A percentile compares a stretch with the other conserved stretches of the same genome.
These are phyloP conservation scores for Microtus pennsylvanicus DNA, from an alignment of 2,113 vertebrate genomes.

Conservation along the genomic window DNA sequence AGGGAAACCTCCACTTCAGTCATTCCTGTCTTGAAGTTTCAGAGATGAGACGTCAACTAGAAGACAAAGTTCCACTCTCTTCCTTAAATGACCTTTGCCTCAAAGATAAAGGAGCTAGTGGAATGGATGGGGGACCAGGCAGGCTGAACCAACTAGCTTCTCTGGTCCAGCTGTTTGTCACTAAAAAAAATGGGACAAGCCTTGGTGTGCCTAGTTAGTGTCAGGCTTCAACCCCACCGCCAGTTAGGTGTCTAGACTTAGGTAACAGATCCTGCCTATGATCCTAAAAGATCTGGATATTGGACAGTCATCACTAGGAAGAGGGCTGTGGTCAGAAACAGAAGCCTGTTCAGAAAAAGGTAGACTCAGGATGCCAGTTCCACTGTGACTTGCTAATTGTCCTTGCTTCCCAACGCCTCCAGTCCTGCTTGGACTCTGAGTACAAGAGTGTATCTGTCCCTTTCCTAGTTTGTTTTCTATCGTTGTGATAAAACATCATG, in stretches of 20 bases:
- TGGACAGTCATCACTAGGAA: not conserved
- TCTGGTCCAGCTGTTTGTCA: not conserved
- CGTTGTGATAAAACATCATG: not conserved
- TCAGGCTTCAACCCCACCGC: not conserved
- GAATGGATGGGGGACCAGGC: not conserved
- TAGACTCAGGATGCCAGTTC: not conserved
- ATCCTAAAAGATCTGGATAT: not conserved
- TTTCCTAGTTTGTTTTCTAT: not conserved
- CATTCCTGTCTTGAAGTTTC: not conserved
- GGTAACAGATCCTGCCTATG: not conserved
- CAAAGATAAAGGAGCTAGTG: not conserved
- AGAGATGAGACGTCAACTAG: not conserved
- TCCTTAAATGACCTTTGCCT: not conserved
- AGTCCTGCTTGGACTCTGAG: not conserved
- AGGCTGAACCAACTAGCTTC: not conserved
- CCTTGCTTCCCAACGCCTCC: not conserved
- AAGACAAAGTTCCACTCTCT: not conserved
- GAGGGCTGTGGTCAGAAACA: not conserved
- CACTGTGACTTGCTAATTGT: not conserved
- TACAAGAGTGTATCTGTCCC: not conserved
- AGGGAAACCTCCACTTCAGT: not conserved
- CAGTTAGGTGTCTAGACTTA: not conserved
- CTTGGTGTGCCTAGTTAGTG: not conserved
- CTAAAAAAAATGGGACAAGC: not conserved
- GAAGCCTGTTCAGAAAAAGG: not conserved